Base-by-base conservation (phyloP, 2,797 vertebrate species). In the Hoplostethus atlanticus region DNA sequence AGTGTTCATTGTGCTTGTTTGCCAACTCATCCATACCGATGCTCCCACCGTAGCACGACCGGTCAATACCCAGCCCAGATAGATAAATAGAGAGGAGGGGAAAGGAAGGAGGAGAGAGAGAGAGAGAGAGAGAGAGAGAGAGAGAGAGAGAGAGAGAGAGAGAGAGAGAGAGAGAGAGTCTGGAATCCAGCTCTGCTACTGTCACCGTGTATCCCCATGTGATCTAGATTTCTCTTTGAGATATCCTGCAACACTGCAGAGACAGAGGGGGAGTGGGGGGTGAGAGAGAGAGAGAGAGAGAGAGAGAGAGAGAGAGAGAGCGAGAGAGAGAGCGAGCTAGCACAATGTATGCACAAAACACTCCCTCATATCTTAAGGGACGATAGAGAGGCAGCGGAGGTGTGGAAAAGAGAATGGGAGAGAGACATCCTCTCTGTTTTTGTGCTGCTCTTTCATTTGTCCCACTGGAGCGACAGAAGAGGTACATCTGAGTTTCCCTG, bases 211-310 rank as follows among this genome's bases (percentile, higher is more conserved):
- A 58, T 66, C 46, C 63, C 55, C 36, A 28, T 50, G 59, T 68
- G 55, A 73, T 81, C 56, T 30, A 54, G 64, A 71, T 73, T 81
- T 76, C 56, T 68, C 31, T 71, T 75, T 65, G 53, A 79, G 63
- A 42, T 48, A 21, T 21, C 60, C 52, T 58, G 21, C 58, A 40
- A 52, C 53, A 30, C 56, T 42, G 17, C 47, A 59, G 57, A 59
- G 47, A 59, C 30, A 36, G 31, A 46, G n/a, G 38, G 75, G 12
- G 48, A 61, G 56, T 42, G 63, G 25, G 46, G 16, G 2, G 28
- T 8, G 40, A 50, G 9, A 3, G 48, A 44, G 40, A 28, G 25
- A 40, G 31, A 25, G 8, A 69, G 50, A 44, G 16, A 48, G 50
- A 48, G 40, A 28, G 25, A 40, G 31, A 25, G 8, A 69, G 50